Conservation (phyloP, 2,113 vertebrate species). For the Actenoides lindsayi region DNA sequence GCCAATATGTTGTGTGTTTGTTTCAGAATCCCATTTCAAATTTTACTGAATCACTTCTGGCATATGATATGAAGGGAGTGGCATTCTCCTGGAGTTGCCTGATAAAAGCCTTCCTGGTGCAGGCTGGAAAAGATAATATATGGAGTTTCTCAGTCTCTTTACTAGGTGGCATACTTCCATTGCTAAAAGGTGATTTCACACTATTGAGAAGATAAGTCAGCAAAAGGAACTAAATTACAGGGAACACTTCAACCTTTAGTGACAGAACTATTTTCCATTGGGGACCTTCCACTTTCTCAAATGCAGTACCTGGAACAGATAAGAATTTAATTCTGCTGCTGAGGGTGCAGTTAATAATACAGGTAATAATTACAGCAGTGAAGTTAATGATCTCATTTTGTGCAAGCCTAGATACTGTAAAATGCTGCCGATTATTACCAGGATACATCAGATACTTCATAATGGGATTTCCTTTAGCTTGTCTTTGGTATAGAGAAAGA, state of each 20-base stretch:
- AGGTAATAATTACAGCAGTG: slow-evolving; percentile 56
- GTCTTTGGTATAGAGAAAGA: neutral
- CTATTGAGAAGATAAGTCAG: neutral
- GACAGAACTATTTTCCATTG: neutral
- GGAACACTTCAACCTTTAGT: neutral
- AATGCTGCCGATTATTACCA: neutral
- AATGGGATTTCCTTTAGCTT: slow-evolving; percentile 2
- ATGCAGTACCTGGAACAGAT: neutral
- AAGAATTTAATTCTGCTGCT: slow-evolving; percentile 49
- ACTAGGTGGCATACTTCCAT: neutral
- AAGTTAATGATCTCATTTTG: slow-evolving; percentile 69
- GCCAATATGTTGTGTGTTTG: neutral
- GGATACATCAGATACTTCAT: neutral
- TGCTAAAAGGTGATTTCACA: neutral
- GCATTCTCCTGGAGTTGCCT: neutral
- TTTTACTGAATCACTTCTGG: neutral
- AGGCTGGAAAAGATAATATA: neutral
- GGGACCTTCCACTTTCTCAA: neutral
- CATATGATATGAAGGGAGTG: neutral
- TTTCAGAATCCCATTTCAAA: neutral
- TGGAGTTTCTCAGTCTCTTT: neutral
- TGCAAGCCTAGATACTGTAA: slow-evolving; percentile 14
- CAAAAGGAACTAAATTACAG: slow-evolving; percentile 2
- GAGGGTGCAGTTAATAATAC: slow-evolving; percentile 46
- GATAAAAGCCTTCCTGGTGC: neutral